phyloP scores from a whole-genome alignment of 2,113 vertebrate genomes.

The Suricata suricatta region DNA sequence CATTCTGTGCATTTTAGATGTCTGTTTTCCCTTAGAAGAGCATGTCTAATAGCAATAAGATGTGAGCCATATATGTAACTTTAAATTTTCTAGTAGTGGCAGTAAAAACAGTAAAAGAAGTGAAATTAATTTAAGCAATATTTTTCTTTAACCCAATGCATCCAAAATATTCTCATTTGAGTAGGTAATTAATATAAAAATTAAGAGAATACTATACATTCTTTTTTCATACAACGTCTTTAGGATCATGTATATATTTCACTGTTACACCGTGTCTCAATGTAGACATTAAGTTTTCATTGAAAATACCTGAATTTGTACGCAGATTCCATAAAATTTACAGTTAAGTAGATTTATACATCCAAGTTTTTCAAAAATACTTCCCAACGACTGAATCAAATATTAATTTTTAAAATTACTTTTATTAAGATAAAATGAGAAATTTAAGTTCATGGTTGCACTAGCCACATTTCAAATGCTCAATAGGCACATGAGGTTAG shows the following conservation, averaged over 20 bases:
- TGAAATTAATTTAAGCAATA: background rate
- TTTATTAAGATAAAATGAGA: background rate
- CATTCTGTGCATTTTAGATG: background rate
- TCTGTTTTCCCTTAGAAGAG: background rate
- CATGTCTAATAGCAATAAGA: background rate
- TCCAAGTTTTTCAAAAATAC: background rate
- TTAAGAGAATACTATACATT: background rate
- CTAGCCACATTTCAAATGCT: background rate
- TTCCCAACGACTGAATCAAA: background rate
- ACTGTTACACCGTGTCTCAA: background rate
- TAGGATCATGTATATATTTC: background rate
- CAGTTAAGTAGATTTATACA: background rate
- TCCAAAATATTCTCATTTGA: background rate
- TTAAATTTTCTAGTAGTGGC: background rate
- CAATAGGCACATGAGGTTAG: background rate
- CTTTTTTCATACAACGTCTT: background rate
- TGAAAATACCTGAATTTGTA: background rate
- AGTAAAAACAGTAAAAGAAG: constrained; percentile 32
- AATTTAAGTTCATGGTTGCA: background rate
- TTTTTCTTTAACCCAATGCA: background rate
- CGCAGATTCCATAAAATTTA: background rate
- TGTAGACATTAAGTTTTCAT: background rate
- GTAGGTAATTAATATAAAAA: background rate
- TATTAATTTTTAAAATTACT: background rate
- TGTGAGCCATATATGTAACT: background rate